These are phyloP conservation scores for Echiichthys vipera DNA, from an alignment of 2,797 vertebrate species.

Conservation along the genomic window DNA sequence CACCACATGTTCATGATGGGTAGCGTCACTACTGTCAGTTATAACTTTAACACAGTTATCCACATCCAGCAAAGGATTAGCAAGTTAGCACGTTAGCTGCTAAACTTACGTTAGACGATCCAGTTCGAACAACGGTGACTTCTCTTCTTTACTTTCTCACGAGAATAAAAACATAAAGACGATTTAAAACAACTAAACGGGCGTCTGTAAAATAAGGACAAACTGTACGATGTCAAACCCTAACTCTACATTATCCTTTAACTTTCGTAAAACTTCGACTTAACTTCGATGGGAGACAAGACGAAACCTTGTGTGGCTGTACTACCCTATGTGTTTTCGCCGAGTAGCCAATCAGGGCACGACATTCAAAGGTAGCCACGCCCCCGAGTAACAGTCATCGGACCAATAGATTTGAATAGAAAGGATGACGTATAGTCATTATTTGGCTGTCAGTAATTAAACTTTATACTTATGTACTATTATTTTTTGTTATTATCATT, in stretches of 20 bases:
- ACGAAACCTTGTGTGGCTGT: neutral
- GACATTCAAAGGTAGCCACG: slow-evolving; percentile 82
- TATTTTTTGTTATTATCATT: no score
- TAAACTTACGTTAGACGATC: slow-evolving; percentile 82
- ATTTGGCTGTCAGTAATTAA: slow-evolving; percentile 7
- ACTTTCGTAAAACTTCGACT: slow-evolving; percentile 59
- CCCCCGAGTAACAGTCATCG: slow-evolving; percentile 61
- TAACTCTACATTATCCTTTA: slow-evolving; percentile 25
- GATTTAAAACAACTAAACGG: neutral
- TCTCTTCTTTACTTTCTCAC: slow-evolving; percentile 35
- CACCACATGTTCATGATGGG: neutral
- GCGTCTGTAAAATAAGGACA: no score
- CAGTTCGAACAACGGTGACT: slow-evolving; percentile 79
- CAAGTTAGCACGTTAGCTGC: slow-evolving; percentile 68
- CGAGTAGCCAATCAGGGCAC: slow-evolving; percentile 70
- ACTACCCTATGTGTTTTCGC: slow-evolving; percentile 43
- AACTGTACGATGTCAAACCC: neutral
- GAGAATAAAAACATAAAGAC: slow-evolving; percentile 18
- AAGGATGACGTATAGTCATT: slow-evolving; percentile 47
- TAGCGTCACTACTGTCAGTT: neutral
- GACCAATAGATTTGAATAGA: slow-evolving; percentile 75
- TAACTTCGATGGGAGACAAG: slow-evolving; percentile 40
- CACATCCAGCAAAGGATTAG: slow-evolving; percentile 37
- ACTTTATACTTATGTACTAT: no score
- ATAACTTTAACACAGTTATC: neutral